A percentile compares a stretch with the other conserved stretches of the same genome.
Conservation (phyloP, 2,797 vertebrate species). For the Notolepis coatsorum region DNA sequence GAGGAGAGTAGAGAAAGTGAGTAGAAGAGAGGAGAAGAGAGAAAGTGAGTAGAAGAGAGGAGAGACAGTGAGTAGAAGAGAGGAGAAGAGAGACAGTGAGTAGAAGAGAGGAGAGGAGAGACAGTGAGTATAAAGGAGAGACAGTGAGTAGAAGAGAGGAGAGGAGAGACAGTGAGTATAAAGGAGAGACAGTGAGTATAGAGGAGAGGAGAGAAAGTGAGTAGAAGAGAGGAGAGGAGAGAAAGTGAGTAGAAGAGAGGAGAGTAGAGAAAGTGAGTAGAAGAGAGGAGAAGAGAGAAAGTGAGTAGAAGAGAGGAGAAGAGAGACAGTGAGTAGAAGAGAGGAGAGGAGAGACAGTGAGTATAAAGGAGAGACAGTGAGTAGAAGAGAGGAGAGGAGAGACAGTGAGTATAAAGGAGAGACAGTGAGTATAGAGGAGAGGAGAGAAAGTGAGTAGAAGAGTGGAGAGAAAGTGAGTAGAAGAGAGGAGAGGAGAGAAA, state of each 20-base stretch:
- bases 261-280: conserved; percentile 39
- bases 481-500: conserved; percentile 51
- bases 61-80: not conserved
- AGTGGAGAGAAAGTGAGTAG: conserved; percentile 39
- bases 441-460: conserved; percentile 25
- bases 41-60: conserved; percentile 26
- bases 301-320: not conserved
- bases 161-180: conserved; percentile 42
- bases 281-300: conserved; percentile 19
- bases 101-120: conserved; percentile 46
- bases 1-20: not conserved
- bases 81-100: conserved; percentile 11
- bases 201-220: conserved; percentile 5
- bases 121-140: conserved; percentile 5
- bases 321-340: conserved; percentile 39
- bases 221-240: conserved; percentile 48
- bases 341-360: conserved; percentile 29
- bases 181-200: not conserved
- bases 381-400: conserved; percentile 46
- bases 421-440: not conserved
- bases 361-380: conserved; percentile 48
- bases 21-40: conserved; percentile 41
- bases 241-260: conserved; percentile 38
- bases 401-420: conserved; percentile 22
- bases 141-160: conserved; percentile 43